A percentile compares a stretch with the other conserved stretches of the same genome.
phyloP scores from a whole-genome alignment of 2,113 vertebrate species.

The Ivindomyrus marchei region DNA sequence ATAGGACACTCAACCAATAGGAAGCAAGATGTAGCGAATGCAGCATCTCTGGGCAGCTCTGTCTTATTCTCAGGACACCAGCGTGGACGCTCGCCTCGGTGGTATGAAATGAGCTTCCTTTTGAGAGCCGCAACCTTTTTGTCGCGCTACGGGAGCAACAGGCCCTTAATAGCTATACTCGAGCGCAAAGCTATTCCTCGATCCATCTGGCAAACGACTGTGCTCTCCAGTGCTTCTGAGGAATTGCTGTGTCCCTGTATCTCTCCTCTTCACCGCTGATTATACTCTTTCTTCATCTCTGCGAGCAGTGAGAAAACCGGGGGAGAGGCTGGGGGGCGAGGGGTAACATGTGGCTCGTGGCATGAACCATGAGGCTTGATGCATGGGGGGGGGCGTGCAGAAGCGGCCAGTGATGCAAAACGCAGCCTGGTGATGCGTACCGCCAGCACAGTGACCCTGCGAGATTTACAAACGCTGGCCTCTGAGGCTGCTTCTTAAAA shows the following conservation, averaged over 20 bases:
- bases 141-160: background rate
- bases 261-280: conserved; percentile 10
- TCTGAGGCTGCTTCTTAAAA: background rate
- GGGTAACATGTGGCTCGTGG: background rate
- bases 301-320: background rate
- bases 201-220: conserved; percentile 1
- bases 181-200: background rate
- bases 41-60: background rate
- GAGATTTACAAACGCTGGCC: background rate
- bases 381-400: background rate
- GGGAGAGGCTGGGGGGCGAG: background rate
- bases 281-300: conserved; percentile 10
- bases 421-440: no score
- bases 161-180: background rate
- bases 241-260: background rate
- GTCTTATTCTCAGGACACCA: background rate
- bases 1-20: background rate
- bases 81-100: background rate
- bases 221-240: background rate
- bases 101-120: background rate
- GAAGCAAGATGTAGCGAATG: background rate
- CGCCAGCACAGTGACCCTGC: background rate
- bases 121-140: conserved; percentile 6
- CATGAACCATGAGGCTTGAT: background rate
- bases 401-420: background rate